Evolutionary conservation across 2,113 vertebrate species (phyloP).

Genomic region (Rostratula benghalensis): DNA sequence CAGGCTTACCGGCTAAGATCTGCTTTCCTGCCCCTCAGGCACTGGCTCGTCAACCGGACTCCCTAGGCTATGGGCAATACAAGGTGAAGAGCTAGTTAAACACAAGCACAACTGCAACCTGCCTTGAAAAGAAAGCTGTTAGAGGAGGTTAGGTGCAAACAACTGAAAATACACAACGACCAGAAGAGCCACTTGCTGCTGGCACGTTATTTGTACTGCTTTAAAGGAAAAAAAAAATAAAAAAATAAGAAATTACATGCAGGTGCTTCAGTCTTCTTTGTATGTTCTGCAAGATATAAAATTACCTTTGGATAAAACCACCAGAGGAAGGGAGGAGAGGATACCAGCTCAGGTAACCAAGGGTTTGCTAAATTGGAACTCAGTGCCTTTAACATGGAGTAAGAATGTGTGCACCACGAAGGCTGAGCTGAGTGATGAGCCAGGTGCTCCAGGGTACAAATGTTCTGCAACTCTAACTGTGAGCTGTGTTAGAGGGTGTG

Average conservation of each 20-base stretch:
- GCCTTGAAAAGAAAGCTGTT: conserved; percentile 6
- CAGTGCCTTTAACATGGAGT: neutral
- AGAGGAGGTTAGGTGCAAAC: neutral
- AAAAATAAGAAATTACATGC: neutral
- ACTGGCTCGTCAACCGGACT: neutral
- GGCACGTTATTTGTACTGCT: neutral
- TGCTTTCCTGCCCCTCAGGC: neutral
- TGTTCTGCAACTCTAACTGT: neutral
- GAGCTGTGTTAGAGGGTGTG: neutral
- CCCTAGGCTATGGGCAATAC: neutral
- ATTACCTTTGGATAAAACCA: neutral
- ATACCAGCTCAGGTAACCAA: neutral
- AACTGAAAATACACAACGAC: neutral
- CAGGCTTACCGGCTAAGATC: neutral
- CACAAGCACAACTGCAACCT: neutral
- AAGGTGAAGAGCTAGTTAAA: neutral
- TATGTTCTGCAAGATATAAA: neutral
- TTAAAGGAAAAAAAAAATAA: neutral
- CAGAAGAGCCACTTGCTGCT: neutral
- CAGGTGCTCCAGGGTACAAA: neutral
- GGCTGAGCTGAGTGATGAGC: neutral
- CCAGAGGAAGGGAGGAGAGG: neutral
- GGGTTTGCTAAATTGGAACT: neutral
- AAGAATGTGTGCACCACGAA: neutral
- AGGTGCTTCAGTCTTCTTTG: conserved; percentile 37